These are phyloP conservation scores for Eutolmus rufibarbis DNA, from an alignment of 2,888 invertebrate species.

Conservation along the genomic window DNA sequence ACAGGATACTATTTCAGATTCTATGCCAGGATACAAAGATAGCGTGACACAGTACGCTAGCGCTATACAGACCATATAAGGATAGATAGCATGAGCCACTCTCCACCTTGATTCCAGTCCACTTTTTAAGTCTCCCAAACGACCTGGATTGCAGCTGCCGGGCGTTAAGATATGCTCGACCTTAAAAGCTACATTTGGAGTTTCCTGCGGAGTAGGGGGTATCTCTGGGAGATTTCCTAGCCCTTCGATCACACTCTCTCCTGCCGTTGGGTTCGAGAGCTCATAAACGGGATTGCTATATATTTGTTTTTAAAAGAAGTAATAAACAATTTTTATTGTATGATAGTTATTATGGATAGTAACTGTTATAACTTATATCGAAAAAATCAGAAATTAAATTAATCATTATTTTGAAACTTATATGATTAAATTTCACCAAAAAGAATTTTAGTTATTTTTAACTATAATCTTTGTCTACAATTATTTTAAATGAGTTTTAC, in stretches of 20 bases:
- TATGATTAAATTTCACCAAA: too few relatives aligned
- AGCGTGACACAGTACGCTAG: slow-evolving; percentile 89
- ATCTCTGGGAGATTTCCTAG: slow-evolving; percentile 59
- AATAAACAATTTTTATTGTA: not conserved
- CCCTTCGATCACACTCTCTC: slow-evolving; percentile 63
- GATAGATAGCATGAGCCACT: slow-evolving; percentile 84
- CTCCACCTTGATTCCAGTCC: slow-evolving; percentile 71
- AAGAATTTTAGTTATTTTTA: too few relatives aligned
- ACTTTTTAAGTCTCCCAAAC: slow-evolving; percentile 58
- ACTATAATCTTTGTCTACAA: too few relatives aligned
- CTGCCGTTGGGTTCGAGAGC: slow-evolving; percentile 70
- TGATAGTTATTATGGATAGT: too few relatives aligned
- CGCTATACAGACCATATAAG: slow-evolving; percentile 89
- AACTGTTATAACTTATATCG: too few relatives aligned
- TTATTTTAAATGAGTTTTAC: too few relatives aligned
- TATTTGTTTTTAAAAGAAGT: not conserved
- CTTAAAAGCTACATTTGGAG: slow-evolving; percentile 60
- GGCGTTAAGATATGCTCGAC: slow-evolving; percentile 62
- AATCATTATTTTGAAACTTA: too few relatives aligned
- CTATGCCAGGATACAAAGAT: slow-evolving; percentile 88
- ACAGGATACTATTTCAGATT: slow-evolving; percentile 87
- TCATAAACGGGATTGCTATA: slow-evolving; percentile 86
- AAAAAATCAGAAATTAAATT: too few relatives aligned
- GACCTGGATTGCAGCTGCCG: slow-evolving; percentile 58
- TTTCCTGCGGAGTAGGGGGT: slow-evolving; percentile 58